These are phyloP conservation scores for Pampus argenteus DNA, from an alignment of 2,797 vertebrate species.

Conservation along the genomic window DNA sequence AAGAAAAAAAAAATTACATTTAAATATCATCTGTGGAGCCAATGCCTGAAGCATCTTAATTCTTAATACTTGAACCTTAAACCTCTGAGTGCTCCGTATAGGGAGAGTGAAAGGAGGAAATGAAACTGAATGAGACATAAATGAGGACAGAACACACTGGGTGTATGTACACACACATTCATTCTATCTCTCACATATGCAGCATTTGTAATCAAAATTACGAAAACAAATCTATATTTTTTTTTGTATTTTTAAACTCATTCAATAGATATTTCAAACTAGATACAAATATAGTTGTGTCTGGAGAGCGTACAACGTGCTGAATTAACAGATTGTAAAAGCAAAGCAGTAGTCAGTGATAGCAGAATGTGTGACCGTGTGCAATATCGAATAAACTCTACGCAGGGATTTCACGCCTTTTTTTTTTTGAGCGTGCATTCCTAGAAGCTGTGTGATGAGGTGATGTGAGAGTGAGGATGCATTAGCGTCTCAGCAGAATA, in stretches of 20 bases:
- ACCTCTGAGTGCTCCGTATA: not conserved
- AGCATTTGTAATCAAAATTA: not conserved
- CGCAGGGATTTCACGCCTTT: constrained; percentile 17
- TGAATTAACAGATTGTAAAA: not conserved
- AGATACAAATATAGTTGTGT: too few species aligned
- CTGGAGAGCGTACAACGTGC: not conserved
- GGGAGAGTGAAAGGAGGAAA: not conserved
- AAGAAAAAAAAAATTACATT: too few species aligned
- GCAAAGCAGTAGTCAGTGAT: not conserved
- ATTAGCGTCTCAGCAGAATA: constrained; percentile 58
- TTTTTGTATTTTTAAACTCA: not conserved
- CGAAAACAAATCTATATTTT: not conserved
- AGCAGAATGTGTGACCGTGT: not conserved
- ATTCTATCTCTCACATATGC: not conserved
- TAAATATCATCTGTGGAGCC: too few species aligned
- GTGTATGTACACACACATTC: too few species aligned
- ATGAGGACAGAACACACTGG: not conserved
- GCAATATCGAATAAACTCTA: constrained; percentile 9
- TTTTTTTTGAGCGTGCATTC: constrained; percentile 33
- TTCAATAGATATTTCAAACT: too few species aligned
- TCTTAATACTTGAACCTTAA: not conserved
- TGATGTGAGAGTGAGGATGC: constrained; percentile 44
- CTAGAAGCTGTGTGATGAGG: constrained; percentile 58
- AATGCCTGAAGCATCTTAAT: too few species aligned
- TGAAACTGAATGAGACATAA: not conserved